Evolutionary conservation across 2,888 invertebrate genomes (phyloP).

Genomic region (Alloscopus bannaensis): DNA sequence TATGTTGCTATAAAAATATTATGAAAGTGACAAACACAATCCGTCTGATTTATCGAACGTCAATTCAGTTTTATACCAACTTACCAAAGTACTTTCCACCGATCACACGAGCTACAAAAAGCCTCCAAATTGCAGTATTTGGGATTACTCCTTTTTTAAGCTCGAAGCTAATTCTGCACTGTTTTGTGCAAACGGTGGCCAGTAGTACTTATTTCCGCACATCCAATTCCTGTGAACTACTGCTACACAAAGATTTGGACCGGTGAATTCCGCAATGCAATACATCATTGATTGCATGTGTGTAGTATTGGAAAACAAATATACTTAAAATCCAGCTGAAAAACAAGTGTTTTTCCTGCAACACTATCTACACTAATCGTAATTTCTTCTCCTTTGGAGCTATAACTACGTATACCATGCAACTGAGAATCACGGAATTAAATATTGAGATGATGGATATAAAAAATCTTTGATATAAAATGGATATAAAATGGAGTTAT

Average conservation of each 20-base stretch:
- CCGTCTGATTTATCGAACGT: background rate
- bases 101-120: background rate
- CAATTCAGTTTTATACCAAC: no score
- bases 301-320: background rate
- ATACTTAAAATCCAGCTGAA: background rate
- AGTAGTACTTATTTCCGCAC: background rate
- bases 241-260: background rate
- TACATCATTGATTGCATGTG: background rate
- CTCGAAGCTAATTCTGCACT: background rate
- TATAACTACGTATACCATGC: no score
- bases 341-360: background rate
- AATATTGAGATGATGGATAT: no score
- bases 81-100: background rate
- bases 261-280: background rate
- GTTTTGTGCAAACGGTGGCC: background rate
- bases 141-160: background rate
- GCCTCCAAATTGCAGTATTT: background rate
- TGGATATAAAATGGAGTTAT: no score
- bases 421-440: no score
- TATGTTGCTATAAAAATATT: background rate
- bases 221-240: background rate
- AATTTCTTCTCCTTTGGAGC: no score
- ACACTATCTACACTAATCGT: no score
- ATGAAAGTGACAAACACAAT: background rate
- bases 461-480: no score